These are phyloP conservation scores for Rhinogobio ventralis DNA, from an alignment of 2,797 vertebrate genomes.

Conservation along the genomic window DNA sequence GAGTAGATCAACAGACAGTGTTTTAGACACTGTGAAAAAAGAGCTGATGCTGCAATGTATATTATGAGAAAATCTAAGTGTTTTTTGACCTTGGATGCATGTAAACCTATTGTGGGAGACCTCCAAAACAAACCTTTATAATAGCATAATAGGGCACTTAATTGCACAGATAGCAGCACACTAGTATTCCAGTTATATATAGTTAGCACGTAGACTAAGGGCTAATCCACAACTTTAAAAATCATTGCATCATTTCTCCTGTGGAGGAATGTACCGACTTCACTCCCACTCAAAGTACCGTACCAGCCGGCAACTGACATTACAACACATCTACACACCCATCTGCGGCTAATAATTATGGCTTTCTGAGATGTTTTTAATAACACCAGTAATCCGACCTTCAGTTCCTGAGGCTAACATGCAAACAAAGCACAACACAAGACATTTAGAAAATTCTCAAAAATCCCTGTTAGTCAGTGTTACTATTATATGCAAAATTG, in stretches of 20 bases:
- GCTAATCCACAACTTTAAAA: not conserved
- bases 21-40: not conserved
- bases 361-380: conserved; percentile 24
- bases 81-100: not conserved
- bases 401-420: not conserved
- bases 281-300: conserved; percentile 9
- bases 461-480: not conserved
- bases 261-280: not conserved
- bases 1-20: not conserved
- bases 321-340: not conserved
- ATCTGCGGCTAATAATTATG: conserved; percentile 4
- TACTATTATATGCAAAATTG: not conserved
- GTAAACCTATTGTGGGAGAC: not conserved
- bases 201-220: not conserved
- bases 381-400: not conserved
- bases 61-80: not conserved
- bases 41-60: not conserved
- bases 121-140: not conserved
- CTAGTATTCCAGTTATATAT: not conserved
- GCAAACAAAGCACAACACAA: not conserved
- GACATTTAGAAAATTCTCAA: not conserved
- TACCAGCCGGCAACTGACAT: not conserved
- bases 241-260: not conserved
- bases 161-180: not conserved
- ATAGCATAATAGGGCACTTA: not conserved